phyloP scores from a whole-genome alignment of 2,797 vertebrate species.

The Smutsia gigantea region DNA sequence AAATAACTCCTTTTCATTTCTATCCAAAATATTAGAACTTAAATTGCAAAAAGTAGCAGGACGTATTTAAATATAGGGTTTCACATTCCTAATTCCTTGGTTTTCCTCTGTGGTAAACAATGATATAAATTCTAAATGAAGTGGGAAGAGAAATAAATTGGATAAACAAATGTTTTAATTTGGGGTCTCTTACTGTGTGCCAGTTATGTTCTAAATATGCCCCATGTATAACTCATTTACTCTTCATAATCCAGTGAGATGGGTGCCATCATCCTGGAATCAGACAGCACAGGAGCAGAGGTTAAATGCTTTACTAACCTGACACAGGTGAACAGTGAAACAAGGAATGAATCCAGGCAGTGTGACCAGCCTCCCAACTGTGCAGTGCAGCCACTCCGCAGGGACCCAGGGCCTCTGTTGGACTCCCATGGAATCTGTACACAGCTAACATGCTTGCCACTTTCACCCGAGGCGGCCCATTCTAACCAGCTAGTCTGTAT shows the following conservation, averaged over 20 bases:
- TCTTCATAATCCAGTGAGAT: neutral
- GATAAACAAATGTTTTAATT: neutral
- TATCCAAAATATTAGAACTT: neutral
- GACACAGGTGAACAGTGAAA: neutral
- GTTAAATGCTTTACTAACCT: too few species aligned
- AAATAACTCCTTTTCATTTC: neutral
- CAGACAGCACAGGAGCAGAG: neutral
- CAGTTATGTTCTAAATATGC: neutral
- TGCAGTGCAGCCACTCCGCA: too few species aligned
- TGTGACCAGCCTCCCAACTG: neutral
- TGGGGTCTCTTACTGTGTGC: neutral
- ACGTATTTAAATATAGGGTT: neutral
- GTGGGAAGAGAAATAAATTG: neutral
- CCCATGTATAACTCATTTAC: neutral
- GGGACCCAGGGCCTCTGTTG: rapidly evolving
- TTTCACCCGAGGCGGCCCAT: too few species aligned
- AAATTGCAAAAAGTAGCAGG: neutral
- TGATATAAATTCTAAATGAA: slow-evolving; percentile 22
- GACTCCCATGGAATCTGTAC: too few species aligned
- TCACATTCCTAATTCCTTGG: neutral
- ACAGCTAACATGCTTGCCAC: neutral
- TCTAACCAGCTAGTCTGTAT: neutral
- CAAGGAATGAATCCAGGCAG: neutral
- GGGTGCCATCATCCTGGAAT: neutral
- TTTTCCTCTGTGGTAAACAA: slow-evolving; percentile 58